phyloP scores from a whole-genome alignment of 2,797 vertebrate genomes.

The Scolopax rusticola region DNA sequence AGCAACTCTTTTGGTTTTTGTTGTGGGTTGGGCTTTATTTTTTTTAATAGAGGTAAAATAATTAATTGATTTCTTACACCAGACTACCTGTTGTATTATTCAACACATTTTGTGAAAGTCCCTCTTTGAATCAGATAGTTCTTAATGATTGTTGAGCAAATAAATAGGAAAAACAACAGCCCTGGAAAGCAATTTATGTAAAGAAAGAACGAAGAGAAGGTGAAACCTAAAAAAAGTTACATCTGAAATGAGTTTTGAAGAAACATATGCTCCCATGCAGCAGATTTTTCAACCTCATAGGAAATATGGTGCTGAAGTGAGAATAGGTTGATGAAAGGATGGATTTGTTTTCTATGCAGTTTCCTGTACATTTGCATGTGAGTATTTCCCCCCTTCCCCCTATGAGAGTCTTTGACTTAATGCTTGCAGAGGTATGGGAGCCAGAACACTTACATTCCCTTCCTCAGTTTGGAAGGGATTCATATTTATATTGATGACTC shows the following conservation, averaged over 20 bases:
- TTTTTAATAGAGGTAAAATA: neutral
- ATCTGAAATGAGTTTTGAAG: slow-evolving; percentile 69
- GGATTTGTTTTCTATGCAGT: slow-evolving; percentile 56
- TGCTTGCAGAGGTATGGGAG: neutral
- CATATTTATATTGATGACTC: neutral
- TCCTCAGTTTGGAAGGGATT: neutral
- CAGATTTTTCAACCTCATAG: slow-evolving; percentile 68
- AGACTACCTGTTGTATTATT: neutral
- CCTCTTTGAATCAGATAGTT: neutral
- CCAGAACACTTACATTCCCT: neutral
- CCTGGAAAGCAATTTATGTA: slow-evolving; percentile 41
- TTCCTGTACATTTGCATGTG: slow-evolving; percentile 50
- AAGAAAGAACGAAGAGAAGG: slow-evolving; percentile 50
- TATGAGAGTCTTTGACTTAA: neutral
- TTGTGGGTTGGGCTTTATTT: neutral
- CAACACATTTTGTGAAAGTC: neutral
- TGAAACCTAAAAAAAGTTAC: slow-evolving; percentile 65
- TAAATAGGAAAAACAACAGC: slow-evolving; percentile 43
- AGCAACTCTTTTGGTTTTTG: neutral
- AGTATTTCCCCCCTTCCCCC: neutral
- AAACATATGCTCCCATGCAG: slow-evolving; percentile 64
- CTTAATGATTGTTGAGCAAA: slow-evolving; percentile 43
- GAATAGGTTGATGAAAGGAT: slow-evolving; percentile 61
- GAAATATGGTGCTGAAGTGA: slow-evolving; percentile 61
- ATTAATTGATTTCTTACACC: neutral